phyloP scores from a whole-genome alignment of 1,140 invertebrate species.

The Bombus superbus region DNA sequence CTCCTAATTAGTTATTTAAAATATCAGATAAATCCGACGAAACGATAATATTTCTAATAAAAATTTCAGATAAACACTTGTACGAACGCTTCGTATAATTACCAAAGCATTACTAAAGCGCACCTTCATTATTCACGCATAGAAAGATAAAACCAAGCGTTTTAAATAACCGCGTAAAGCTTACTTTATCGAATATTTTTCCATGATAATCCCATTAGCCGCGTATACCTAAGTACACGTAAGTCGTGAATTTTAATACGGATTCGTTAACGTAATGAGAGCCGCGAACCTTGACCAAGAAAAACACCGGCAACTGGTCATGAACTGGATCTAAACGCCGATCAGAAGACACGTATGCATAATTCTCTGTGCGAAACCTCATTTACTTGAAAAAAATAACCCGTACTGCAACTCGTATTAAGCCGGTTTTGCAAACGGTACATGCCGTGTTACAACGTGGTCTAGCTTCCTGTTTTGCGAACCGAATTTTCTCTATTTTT shows the following conservation, averaged over 20 bases:
- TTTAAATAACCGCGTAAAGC: background rate
- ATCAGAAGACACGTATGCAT: constrained; percentile 8
- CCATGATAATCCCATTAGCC: background rate
- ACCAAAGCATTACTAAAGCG: too few species aligned
- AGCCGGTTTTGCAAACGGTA: constrained; percentile 55
- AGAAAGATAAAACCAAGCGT: background rate
- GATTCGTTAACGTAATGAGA: background rate
- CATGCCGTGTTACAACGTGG: constrained; percentile 30
- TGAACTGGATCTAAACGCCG: constrained; percentile 54
- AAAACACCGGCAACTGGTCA: constrained; percentile 17
- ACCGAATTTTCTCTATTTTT: constrained; percentile 16
- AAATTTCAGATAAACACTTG: too few species aligned
- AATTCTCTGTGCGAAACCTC: constrained; percentile 24
- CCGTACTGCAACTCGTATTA: constrained; percentile 5
- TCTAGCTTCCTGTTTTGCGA: constrained; percentile 24
- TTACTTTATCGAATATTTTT: constrained; percentile 1
- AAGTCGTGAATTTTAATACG: background rate
- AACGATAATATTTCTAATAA: too few species aligned
- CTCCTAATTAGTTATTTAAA: too few species aligned
- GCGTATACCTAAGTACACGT: background rate
- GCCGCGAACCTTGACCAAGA: constrained; percentile 50
- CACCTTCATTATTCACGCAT: background rate
- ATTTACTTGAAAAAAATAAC: background rate
- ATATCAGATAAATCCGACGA: too few species aligned
- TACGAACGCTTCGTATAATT: background rate